Percentiles rank a stretch among this genome's conserved stretches.
phyloP scores from a whole-genome alignment of 2,888 invertebrate genomes.

The Formica aserva region DNA sequence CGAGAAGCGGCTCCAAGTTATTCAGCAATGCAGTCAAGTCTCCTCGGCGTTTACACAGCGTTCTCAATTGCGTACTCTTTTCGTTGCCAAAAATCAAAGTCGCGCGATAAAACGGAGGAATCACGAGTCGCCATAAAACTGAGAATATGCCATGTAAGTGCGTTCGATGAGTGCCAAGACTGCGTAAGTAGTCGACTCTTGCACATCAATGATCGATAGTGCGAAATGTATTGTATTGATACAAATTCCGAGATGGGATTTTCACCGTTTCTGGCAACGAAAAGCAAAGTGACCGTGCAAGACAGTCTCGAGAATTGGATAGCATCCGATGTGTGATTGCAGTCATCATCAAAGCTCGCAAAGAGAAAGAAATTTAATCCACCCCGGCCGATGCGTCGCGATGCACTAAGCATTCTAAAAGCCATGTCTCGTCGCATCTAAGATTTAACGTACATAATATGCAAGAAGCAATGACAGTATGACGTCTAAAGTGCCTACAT shows the following conservation, averaged over 20 bases:
- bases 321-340: slow-evolving; percentile 52
- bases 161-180: slow-evolving; percentile 64
- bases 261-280: slow-evolving; percentile 66
- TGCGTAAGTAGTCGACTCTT: slow-evolving; percentile 31
- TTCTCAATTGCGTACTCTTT: slow-evolving; percentile 43
- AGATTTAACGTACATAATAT: slow-evolving; percentile 57
- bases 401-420: slow-evolving; percentile 77
- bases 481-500: slow-evolving; percentile 75
- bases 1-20: slow-evolving; percentile 54
- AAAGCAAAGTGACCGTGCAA: slow-evolving; percentile 5
- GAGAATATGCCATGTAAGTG: slow-evolving; percentile 41
- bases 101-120: slow-evolving; percentile 12
- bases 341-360: slow-evolving; percentile 30
- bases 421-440: slow-evolving; percentile 75
- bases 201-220: slow-evolving; percentile 42
- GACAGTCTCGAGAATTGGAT: slow-evolving; percentile 57
- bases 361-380: slow-evolving; percentile 55
- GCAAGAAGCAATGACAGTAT: slow-evolving; percentile 78
- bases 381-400: slow-evolving; percentile 73
- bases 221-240: slow-evolving; percentile 30
- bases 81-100: slow-evolving; percentile 71
- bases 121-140: slow-evolving; percentile 56
- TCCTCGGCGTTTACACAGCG: slow-evolving; percentile 38
- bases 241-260: slow-evolving; percentile 17
- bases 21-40: slow-evolving; percentile 68